Conservation (phyloP, 2,797 vertebrate species). For the Microctenopoma lineatum region DNA sequence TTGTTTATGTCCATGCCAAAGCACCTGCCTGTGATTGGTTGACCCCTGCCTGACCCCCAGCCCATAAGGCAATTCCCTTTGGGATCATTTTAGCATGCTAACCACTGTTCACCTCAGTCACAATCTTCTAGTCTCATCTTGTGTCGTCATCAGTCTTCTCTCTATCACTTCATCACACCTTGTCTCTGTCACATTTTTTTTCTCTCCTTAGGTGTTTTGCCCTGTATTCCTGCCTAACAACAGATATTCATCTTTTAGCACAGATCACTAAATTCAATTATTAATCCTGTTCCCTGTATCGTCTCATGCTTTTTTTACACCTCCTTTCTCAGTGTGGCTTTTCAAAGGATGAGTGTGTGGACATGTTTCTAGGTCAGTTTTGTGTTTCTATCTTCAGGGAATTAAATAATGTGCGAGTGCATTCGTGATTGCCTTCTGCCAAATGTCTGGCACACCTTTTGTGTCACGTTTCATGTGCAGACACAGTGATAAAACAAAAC, state of each 20-base stretch:
- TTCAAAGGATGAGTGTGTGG: slow-evolving; percentile 5
- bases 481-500: neutral
- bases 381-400: slow-evolving; percentile 13
- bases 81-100: slow-evolving; percentile 16
- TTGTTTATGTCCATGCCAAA: slow-evolving; percentile 14
- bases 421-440: slow-evolving; percentile 28
- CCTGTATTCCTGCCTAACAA: neutral
- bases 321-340: neutral
- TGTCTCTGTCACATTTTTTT: neutral
- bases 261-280: neutral
- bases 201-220: neutral
- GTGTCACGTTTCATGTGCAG: slow-evolving; percentile 46
- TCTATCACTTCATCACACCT: neutral
- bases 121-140: neutral
- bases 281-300: neutral
- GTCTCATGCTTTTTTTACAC: slow-evolving; percentile 1
- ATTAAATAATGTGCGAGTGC: slow-evolving; percentile 9
- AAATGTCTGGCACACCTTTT: slow-evolving; percentile 29
- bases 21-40: slow-evolving; percentile 24
- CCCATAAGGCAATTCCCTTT: slow-evolving; percentile 13
- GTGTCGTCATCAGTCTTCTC: neutral
- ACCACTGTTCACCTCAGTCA: slow-evolving; percentile 7
- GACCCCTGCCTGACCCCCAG: slow-evolving; percentile 30
- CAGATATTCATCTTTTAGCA: neutral
- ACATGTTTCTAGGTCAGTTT: slow-evolving; percentile 13